These are phyloP conservation scores for Emydura subglobosa DNA, from an alignment of 2,113 vertebrate species.

Conservation along the genomic window DNA sequence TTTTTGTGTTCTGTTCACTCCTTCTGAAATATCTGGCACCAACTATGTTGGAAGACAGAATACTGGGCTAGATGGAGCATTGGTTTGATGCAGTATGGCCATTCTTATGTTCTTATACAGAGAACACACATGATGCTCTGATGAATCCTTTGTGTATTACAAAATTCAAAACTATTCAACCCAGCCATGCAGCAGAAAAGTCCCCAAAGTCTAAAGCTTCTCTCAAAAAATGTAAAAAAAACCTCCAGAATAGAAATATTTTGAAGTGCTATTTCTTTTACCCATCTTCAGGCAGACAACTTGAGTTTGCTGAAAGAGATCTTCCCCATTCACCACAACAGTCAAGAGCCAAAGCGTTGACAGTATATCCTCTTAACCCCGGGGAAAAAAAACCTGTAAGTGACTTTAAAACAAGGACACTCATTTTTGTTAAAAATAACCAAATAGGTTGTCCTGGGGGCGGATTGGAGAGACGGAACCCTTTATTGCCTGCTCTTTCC, in stretches of 20 bases:
- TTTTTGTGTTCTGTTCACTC: no score
- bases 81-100: no score
- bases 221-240: background rate
- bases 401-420: background rate
- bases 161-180: background rate
- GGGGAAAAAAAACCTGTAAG: background rate
- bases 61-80: no score
- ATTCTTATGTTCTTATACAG: background rate
- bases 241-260: background rate
- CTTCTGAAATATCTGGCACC: no score
- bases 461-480: no score
- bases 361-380: background rate
- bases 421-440: background rate
- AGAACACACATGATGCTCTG: background rate
- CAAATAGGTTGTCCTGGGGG: no score
- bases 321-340: background rate
- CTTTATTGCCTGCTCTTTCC: no score
- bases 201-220: background rate
- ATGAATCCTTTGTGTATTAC: background rate
- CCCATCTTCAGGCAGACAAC: background rate
- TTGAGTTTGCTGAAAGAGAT: background rate
- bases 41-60: no score
- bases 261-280: background rate
- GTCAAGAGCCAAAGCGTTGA: background rate
- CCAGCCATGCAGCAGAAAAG: background rate